Conservation (phyloP, 2,888 invertebrate genomes). For the Eueremaeus valkanovi region DNA sequence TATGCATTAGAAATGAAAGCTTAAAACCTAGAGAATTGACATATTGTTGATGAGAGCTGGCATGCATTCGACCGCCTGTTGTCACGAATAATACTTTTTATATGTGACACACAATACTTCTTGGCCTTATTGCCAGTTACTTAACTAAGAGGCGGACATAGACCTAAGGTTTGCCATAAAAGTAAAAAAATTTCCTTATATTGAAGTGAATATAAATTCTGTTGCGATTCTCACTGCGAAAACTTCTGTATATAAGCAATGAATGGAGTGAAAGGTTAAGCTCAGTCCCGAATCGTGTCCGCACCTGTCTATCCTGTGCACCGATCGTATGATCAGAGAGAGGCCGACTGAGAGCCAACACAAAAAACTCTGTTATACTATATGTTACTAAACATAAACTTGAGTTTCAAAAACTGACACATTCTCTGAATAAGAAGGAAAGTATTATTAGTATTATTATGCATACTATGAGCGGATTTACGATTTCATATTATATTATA, state of each 20-base stretch:
- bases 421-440: neutral
- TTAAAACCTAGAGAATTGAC: conserved; percentile 12
- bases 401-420: conserved; percentile 7
- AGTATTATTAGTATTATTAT: conserved; percentile 22
- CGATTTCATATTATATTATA: neutral
- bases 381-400: conserved; percentile 31
- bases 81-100: conserved; percentile 13
- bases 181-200: neutral
- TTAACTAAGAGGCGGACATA: conserved; percentile 12
- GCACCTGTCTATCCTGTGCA: conserved; percentile 9
- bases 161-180: neutral
- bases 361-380: conserved; percentile 24
- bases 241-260: no score
- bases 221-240: neutral
- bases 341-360: neutral
- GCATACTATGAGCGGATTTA: conserved; percentile 12
- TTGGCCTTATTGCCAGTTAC: neutral
- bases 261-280: conserved; percentile 17
- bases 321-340: conserved; percentile 9
- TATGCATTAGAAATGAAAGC: conserved; percentile 5
- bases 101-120: conserved; percentile 1
- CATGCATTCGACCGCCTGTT: conserved; percentile 13
- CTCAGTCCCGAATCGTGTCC: conserved; percentile 4
- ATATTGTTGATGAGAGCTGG: conserved; percentile 19
- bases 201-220: neutral